Percentiles rank a stretch among this genome's conserved stretches.
phyloP scores from a whole-genome alignment of 2,113 vertebrate species.

The Triplophysa tibetana region DNA sequence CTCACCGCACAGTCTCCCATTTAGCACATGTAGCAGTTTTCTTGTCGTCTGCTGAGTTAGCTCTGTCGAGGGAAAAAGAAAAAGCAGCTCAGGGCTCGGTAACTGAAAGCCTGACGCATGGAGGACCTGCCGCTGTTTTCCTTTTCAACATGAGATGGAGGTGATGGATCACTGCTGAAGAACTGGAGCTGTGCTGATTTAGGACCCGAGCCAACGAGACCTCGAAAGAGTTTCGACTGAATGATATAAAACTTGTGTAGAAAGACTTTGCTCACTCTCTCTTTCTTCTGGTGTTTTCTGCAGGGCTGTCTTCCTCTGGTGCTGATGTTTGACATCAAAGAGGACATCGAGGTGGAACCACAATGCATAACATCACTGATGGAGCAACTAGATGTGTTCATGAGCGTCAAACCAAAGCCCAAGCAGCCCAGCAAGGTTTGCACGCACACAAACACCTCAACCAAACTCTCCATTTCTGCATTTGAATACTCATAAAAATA shows the following conservation, averaged over 20 bases:
- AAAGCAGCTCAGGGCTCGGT: slow-evolving; percentile 16
- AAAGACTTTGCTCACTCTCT: slow-evolving; percentile 10
- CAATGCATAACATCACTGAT: slow-evolving; percentile 92
- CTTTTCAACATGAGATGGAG: slow-evolving; percentile 45
- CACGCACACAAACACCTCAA: slow-evolving; percentile 15
- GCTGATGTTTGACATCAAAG: slow-evolving; percentile 99
- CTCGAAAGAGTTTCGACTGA: slow-evolving; percentile 26
- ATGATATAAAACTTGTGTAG: slow-evolving; percentile 35
- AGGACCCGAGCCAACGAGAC: slow-evolving; percentile 37
- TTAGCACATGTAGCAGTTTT: slow-evolving; percentile 16
- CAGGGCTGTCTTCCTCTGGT: slow-evolving; percentile 98
- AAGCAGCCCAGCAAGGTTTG: slow-evolving; percentile 97
- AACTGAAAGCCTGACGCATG: slow-evolving; percentile 13
- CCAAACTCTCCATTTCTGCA: too few relatives aligned
- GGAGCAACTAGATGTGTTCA: slow-evolving; percentile 98
- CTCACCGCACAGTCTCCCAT: neutral
- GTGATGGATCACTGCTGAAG: slow-evolving; percentile 41
- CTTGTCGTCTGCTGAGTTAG: slow-evolving; percentile 2
- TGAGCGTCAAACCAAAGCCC: slow-evolving; percentile 98
- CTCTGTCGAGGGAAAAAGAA: slow-evolving; percentile 19
- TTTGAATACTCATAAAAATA: neutral
- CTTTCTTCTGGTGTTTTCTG: slow-evolving; percentile 21
- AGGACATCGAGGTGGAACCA: slow-evolving; percentile 94
- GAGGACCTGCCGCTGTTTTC: slow-evolving; percentile 46
- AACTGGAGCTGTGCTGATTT: slow-evolving; percentile 44